phyloP scores from a whole-genome alignment of 2,113 vertebrate genomes.

The Crotalus horridus region DNA sequence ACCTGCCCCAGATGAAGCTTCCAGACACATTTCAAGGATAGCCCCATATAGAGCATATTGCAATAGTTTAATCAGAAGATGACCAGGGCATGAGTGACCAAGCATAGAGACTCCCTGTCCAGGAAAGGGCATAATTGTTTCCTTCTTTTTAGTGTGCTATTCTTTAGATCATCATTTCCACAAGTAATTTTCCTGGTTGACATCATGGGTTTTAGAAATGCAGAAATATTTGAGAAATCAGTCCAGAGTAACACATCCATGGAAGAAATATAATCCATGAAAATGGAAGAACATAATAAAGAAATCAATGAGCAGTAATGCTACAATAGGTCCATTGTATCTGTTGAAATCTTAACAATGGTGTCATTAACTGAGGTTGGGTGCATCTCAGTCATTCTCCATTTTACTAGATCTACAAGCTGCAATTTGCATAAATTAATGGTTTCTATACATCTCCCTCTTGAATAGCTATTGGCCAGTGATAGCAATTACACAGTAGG shows the following conservation, averaged over 20 bases:
- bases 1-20: background rate
- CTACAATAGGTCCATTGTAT: background rate
- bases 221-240: background rate
- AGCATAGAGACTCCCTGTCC: too few relatives aligned
- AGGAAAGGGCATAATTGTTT: background rate
- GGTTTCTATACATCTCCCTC: background rate
- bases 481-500: background rate
- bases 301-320: background rate
- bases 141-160: background rate
- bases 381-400: background rate
- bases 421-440: background rate
- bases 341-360: background rate
- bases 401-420: background rate
- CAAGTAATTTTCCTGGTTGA: background rate
- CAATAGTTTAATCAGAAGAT: too few relatives aligned
- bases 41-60: too few relatives aligned
- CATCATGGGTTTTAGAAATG: background rate
- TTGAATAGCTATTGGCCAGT: background rate
- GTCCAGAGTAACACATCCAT: background rate
- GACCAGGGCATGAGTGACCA: too few relatives aligned
- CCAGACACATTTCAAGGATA: background rate
- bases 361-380: background rate
- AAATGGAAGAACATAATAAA: background rate
- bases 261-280: background rate
- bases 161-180: background rate